phyloP scores from a whole-genome alignment of 1,140 invertebrate species.

The Euwallacea similis region DNA sequence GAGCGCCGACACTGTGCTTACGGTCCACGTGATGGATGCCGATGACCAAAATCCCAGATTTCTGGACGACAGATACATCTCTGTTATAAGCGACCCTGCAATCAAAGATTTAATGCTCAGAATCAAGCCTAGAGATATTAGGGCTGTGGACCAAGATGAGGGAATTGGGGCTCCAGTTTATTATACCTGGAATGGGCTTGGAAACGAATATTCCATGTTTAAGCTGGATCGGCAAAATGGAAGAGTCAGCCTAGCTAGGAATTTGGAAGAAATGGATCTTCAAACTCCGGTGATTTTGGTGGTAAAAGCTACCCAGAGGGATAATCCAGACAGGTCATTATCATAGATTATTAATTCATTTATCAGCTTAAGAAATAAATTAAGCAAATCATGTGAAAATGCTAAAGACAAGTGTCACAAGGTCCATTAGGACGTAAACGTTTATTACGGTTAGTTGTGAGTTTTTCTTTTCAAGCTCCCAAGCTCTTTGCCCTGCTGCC shows the following conservation, averaged over 20 bases:
- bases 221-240: conserved; percentile 56
- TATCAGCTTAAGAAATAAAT: too few relatives aligned
- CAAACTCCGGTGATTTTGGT: conserved; percentile 74
- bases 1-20: conserved; percentile 72
- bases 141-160: conserved; percentile 77
- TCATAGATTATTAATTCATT: too few relatives aligned
- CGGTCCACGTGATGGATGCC: conserved; percentile 82
- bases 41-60: conserved; percentile 87
- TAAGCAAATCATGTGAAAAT: too few relatives aligned
- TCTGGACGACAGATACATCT: conserved; percentile 64
- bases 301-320: conserved; percentile 64
- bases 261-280: conserved; percentile 64
- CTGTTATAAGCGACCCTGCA: conserved; percentile 66
- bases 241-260: conserved; percentile 61
- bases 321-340: conserved; percentile 81
- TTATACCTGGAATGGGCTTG: conserved; percentile 67
- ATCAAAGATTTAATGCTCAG: conserved; percentile 62
- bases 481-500: too few relatives aligned
- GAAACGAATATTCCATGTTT: conserved; percentile 58
- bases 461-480: too few relatives aligned
- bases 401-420: too few relatives aligned
- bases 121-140: conserved; percentile 62
- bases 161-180: conserved; percentile 77
- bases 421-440: too few relatives aligned
- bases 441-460: too few relatives aligned